A percentile compares a stretch with the other conserved stretches of the same genome.
Conservation (phyloP, 2,113 vertebrate species). For the Barnardius zonarius region DNA sequence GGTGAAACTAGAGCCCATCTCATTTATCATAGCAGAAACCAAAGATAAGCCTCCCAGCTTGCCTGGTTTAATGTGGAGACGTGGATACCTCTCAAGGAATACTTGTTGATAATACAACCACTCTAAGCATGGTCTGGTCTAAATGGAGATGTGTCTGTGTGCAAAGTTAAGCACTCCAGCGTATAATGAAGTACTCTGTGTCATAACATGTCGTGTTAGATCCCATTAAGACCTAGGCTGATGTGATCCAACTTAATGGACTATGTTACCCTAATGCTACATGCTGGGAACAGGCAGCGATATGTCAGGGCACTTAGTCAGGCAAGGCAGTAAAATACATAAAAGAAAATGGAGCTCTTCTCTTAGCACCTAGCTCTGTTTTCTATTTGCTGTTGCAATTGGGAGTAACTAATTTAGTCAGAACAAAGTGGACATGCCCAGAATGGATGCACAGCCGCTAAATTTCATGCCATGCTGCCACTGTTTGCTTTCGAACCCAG, state of each 20-base stretch:
- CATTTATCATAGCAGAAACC: neutral
- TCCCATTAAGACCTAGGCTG: neutral
- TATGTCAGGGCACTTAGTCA: neutral
- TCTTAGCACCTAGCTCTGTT: neutral
- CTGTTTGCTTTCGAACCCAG: neutral
- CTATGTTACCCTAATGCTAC: neutral
- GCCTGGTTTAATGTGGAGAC: neutral
- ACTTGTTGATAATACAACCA: neutral
- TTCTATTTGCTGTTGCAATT: neutral
- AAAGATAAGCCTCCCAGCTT: neutral
- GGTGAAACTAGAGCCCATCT: neutral
- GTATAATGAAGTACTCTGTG: constrained; percentile 20
- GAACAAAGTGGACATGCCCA: neutral
- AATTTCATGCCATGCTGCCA: neutral
- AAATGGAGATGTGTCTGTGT: neutral
- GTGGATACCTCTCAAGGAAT: neutral
- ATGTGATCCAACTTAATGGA: constrained; percentile 32
- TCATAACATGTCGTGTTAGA: neutral
- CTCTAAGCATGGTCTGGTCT: neutral
- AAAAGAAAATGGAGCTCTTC: neutral
- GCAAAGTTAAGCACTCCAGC: neutral
- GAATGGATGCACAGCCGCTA: neutral
- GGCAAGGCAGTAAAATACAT: neutral
- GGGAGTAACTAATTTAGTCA: neutral
- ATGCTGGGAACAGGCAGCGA: neutral